phyloP scores from a whole-genome alignment of 2,888 invertebrate species.

The Sceliomorpha sp. region DNA sequence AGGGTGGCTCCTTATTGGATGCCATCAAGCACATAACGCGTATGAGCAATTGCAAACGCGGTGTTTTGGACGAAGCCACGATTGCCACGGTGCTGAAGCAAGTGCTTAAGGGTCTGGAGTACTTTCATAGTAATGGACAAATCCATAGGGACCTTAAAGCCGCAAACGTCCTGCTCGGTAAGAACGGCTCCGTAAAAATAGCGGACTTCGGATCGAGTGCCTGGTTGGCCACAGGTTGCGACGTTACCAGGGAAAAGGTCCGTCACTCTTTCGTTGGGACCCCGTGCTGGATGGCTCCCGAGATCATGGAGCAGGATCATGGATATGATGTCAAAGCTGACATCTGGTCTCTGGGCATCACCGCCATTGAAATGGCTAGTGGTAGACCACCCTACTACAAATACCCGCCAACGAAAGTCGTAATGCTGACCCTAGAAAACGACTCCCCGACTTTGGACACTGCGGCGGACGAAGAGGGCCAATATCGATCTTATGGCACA shows the following conservation, averaged over 20 bases:
- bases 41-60: slow-evolving; percentile 94
- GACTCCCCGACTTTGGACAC: slow-evolving; percentile 98
- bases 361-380: slow-evolving; percentile 99
- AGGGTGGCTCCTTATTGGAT: slow-evolving; percentile 94
- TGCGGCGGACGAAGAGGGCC: slow-evolving; percentile 97
- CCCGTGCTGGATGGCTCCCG: slow-evolving; percentile 99
- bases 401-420: slow-evolving; percentile 99
- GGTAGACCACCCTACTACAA: slow-evolving; percentile 99
- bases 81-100: slow-evolving; percentile 98
- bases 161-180: slow-evolving; percentile 97
- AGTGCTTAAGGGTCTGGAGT: slow-evolving; percentile 97
- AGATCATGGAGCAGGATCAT: slow-evolving; percentile 99
- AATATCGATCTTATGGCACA: slow-evolving; percentile 98
- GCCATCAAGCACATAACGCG: slow-evolving; percentile 97
- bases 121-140: slow-evolving; percentile 99
- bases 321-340: slow-evolving; percentile 99
- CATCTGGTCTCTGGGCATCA: slow-evolving; percentile 96
- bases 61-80: slow-evolving; percentile 98
- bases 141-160: slow-evolving; percentile 99
- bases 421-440: slow-evolving; percentile 98
- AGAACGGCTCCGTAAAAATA: slow-evolving; percentile 98
- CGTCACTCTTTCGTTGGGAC: slow-evolving; percentile 99
- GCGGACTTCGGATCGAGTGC: slow-evolving; percentile 99
- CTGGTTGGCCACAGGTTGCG: slow-evolving; percentile 97
- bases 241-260: slow-evolving; percentile 95